Conservation (phyloP, 2,888 invertebrate species). For the Congeria kusceri region DNA sequence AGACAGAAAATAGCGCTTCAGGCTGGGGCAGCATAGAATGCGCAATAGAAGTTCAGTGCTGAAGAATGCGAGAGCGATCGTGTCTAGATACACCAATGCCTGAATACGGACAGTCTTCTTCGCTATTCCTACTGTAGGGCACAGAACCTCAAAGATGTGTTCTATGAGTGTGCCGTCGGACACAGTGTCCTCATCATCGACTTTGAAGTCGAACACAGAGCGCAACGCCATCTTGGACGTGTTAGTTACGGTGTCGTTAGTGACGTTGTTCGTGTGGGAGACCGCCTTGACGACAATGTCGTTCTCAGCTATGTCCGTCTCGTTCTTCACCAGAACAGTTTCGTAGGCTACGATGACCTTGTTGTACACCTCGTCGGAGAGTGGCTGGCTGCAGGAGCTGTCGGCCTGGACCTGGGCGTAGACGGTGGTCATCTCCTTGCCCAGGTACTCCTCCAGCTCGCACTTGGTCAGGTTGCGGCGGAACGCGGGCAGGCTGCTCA, state of each 20-base stretch:
- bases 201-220: slow-evolving; percentile 22
- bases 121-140: slow-evolving; percentile 41
- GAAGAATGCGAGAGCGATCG: slow-evolving; percentile 56
- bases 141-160: slow-evolving; percentile 37
- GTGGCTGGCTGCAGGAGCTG: slow-evolving; percentile 38
- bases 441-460: slow-evolving; percentile 52
- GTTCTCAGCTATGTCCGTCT: slow-evolving; percentile 8
- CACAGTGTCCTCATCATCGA: slow-evolving; percentile 14
- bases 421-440: slow-evolving; percentile 11
- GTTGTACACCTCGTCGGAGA: slow-evolving; percentile 35
- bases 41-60: slow-evolving; percentile 57
- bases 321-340: slow-evolving; percentile 22
- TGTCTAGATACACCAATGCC: slow-evolving; percentile 45
- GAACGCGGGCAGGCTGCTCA: slow-evolving; percentile 61
- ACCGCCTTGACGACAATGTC: slow-evolving; percentile 25
- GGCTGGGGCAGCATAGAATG: slow-evolving; percentile 57
- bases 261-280: not conserved
- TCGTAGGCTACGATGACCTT: slow-evolving; percentile 32
- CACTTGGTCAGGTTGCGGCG: slow-evolving; percentile 52
- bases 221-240: not conserved
- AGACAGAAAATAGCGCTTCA: slow-evolving; percentile 53
- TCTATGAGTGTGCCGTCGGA: slow-evolving; percentile 28
- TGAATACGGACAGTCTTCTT: slow-evolving; percentile 59
- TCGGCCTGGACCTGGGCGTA: not conserved
- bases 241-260: no score